phyloP scores from a whole-genome alignment of 2,888 invertebrate genomes.

The Temnothorax ravouxi region DNA sequence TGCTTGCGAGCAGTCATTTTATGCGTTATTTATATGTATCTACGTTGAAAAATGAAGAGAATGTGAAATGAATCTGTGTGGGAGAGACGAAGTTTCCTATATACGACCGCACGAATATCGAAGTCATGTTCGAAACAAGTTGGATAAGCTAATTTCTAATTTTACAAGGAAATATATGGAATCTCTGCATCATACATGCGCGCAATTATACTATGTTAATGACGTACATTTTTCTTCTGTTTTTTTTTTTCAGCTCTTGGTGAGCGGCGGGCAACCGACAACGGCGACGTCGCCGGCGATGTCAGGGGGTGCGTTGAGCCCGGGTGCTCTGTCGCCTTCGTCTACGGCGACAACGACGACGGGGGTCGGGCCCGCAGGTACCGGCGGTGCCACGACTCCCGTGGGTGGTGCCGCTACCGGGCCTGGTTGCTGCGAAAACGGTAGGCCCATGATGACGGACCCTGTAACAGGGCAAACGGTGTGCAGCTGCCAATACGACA shows the following conservation, averaged over 20 bases:
- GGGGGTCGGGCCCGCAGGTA: constrained; percentile 79
- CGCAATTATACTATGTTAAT: constrained; percentile 28
- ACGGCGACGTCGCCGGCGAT: constrained; percentile 91
- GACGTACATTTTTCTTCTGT: background rate
- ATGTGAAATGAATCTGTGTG: constrained; percentile 10
- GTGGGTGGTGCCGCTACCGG: constrained; percentile 78
- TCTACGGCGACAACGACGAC: constrained; percentile 86
- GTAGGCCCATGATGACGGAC: constrained; percentile 96
- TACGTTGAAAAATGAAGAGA: constrained; percentile 10
- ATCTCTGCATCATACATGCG: background rate
- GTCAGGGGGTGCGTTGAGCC: constrained; percentile 92
- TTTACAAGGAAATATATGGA: constrained; percentile 29
- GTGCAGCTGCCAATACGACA: constrained; percentile 97
- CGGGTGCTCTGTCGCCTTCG: constrained; percentile 90
- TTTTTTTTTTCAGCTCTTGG: constrained; percentile 90
- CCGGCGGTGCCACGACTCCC: constrained; percentile 85
- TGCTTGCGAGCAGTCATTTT: background rate
- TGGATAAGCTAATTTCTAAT: constrained; percentile 13
- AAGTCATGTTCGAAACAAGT: background rate
- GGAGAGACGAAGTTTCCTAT: background rate
- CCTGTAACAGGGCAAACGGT: constrained; percentile 97
- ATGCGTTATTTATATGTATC: constrained; percentile 48
- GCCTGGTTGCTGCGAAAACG: constrained; percentile 94
- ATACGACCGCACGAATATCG: background rate
- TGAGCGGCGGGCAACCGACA: constrained; percentile 91